Conservation (phyloP, 2,888 invertebrate genomes). For the Tiliacea aurago region DNA sequence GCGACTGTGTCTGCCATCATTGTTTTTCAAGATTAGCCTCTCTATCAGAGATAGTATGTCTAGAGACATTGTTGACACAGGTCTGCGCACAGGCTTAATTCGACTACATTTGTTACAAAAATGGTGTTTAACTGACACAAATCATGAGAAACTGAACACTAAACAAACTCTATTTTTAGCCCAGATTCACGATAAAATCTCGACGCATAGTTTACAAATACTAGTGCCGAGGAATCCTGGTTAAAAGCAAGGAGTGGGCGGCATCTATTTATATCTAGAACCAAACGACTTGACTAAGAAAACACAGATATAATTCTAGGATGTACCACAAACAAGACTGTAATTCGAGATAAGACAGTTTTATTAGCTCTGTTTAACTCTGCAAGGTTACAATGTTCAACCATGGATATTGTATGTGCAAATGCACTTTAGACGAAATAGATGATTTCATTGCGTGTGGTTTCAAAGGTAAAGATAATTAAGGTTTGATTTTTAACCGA, state of each 20-base stretch:
- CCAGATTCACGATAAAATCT: slow-evolving; percentile 14
- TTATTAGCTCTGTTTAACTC: slow-evolving; percentile 20
- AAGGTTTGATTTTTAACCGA: neutral
- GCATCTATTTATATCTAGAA: slow-evolving; percentile 38
- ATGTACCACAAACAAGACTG: slow-evolving; percentile 8
- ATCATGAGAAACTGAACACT: neutral
- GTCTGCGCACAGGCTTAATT: neutral
- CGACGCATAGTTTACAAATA: slow-evolving; percentile 10
- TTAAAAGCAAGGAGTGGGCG: slow-evolving; percentile 33
- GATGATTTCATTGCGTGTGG: slow-evolving; percentile 8
- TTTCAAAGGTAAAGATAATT: neutral
- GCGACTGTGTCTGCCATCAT: neutral
- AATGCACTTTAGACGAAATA: slow-evolving; percentile 15
- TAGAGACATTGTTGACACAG: neutral
- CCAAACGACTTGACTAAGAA: slow-evolving; percentile 16
- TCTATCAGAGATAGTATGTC: too few species aligned
- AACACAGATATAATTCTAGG: slow-evolving; percentile 21
- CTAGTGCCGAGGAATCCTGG: slow-evolving; percentile 14
- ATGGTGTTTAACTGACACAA: neutral
- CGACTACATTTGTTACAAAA: neutral
- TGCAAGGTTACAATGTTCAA: slow-evolving; percentile 13
- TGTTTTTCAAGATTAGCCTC: neutral
- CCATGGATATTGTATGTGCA: neutral
- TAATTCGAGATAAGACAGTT: slow-evolving; percentile 32
- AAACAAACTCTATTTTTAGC: slow-evolving; percentile 18